phyloP scores from a whole-genome alignment of 1,140 invertebrate genomes.

The Dendroctonus valens region DNA sequence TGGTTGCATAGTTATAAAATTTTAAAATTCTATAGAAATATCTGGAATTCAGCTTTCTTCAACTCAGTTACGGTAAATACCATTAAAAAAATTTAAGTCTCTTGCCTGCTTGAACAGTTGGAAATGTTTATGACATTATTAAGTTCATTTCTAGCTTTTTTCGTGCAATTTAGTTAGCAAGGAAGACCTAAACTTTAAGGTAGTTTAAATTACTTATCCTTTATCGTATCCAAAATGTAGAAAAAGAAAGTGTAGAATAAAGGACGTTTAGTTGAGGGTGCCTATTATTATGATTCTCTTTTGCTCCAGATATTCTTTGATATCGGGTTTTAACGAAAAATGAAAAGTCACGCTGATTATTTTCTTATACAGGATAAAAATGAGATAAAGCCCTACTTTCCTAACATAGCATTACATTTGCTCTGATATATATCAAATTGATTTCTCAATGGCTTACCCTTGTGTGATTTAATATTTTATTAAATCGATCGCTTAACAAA shows the following conservation, averaged over 20 bases:
- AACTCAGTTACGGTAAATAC: neutral
- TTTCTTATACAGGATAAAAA: too few species aligned
- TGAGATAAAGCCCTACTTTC: too few species aligned
- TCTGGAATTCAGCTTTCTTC: neutral
- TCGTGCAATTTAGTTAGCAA: constrained; percentile 8
- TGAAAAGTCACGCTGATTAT: constrained; percentile 1
- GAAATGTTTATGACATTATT: constrained; percentile 5
- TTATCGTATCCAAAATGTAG: constrained; percentile 6
- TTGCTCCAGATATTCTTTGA: constrained; percentile 12
- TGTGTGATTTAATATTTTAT: too few species aligned
- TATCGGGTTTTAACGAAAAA: constrained; percentile 6
- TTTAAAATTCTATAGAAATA: neutral
- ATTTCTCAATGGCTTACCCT: too few species aligned
- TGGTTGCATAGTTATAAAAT: neutral
- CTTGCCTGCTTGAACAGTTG: neutral
- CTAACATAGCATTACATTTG: too few species aligned
- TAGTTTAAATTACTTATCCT: constrained; percentile 19
- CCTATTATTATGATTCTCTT: constrained; percentile 11
- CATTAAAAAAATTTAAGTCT: neutral
- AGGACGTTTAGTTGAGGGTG: constrained; percentile 3
- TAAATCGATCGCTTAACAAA: too few species aligned
- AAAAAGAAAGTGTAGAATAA: constrained; percentile 7
- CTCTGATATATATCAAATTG: too few species aligned
- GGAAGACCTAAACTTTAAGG: constrained; percentile 10
- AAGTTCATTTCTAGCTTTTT: constrained; percentile 1